phyloP scores from a whole-genome alignment of 2,113 vertebrate genomes.

The Opisthocomus hoazin region DNA sequence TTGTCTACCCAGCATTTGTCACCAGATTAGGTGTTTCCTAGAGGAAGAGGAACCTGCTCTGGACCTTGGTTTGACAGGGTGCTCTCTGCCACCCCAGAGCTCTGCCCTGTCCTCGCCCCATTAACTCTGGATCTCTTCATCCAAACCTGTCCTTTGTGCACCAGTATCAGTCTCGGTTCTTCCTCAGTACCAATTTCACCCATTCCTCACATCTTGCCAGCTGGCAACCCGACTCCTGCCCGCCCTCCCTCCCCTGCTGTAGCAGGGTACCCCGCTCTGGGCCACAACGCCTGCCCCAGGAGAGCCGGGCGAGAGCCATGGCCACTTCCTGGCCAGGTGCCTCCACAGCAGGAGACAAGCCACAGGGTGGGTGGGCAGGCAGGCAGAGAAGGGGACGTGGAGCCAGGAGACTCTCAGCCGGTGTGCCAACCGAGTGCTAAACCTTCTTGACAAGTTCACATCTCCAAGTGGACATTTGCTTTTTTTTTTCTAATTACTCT shows the following conservation, averaged over 20 bases:
- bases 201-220: not conserved
- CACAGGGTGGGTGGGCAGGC: fast-evolving
- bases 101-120: not conserved
- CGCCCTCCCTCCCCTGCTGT: not conserved
- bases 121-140: not conserved
- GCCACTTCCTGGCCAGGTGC: no score
- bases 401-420: not conserved
- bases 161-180: not conserved
- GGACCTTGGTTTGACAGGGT: not conserved
- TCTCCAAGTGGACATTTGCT: not conserved
- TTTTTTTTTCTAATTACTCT: not conserved
- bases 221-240: not conserved
- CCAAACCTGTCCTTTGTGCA: fast-evolving
- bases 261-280: not conserved
- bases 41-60: not conserved
- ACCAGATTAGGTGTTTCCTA: not conserved
- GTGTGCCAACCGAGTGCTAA: not conserved
- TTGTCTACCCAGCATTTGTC: not conserved
- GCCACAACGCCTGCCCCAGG: not conserved
- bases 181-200: not conserved
- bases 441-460: not conserved
- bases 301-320: fast-evolving
- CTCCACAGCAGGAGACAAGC: not conserved
- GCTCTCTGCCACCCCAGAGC: not conserved
- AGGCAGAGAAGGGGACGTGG: not conserved